Evolutionary conservation across 2,113 vertebrate species (phyloP).

Genomic region (Polypterus bichir): DNA sequence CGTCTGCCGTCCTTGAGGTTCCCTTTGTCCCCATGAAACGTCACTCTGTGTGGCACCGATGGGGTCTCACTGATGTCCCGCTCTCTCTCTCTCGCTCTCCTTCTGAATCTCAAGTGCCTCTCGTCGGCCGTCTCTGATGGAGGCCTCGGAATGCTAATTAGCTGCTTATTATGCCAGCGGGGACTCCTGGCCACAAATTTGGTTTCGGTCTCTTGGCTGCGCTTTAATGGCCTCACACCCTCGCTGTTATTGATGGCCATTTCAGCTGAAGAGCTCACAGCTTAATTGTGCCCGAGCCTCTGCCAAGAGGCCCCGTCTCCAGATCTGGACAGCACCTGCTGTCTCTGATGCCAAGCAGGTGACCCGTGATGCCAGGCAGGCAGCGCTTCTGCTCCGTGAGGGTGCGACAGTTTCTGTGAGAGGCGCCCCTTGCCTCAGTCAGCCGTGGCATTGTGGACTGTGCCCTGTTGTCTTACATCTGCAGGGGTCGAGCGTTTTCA

Average conservation of each 20-base stretch:
- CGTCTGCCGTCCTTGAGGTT: too few relatives aligned
- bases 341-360: too few relatives aligned
- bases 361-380: too few relatives aligned
- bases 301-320: background rate
- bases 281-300: conserved; percentile 11
- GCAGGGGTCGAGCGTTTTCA: too few relatives aligned
- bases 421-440: too few relatives aligned
- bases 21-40: too few relatives aligned
- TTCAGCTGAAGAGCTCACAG: conserved; percentile 23
- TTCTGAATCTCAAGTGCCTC: background rate
- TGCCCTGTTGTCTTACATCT: background rate
- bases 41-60: too few relatives aligned
- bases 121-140: conserved; percentile 14
- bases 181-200: conserved; percentile 17
- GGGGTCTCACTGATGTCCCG: background rate
- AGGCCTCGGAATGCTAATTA: conserved; percentile 39
- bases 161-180: conserved; percentile 39
- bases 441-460: too few relatives aligned
- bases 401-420: too few relatives aligned
- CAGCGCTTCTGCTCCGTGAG: too few relatives aligned
- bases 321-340: too few relatives aligned
- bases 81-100: conserved; percentile 3
- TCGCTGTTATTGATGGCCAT: conserved; percentile 29
- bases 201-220: conserved; percentile 13
- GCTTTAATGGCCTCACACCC: conserved; percentile 32